Conservation (phyloP, 1,140 invertebrate genomes). For the Papilio aristodemus region DNA sequence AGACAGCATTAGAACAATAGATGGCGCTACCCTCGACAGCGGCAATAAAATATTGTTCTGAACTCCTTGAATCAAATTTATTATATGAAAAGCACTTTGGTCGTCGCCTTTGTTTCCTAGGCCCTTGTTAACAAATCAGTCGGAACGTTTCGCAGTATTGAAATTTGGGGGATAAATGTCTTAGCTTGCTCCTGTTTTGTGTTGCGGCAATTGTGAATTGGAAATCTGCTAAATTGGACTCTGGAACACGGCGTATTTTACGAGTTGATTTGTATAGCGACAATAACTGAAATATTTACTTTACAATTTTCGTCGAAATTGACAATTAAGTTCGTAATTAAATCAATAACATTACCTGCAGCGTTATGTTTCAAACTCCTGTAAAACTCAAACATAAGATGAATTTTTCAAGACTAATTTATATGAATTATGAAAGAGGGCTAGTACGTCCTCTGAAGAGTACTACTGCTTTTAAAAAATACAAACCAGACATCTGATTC, state of each 20-base stretch:
- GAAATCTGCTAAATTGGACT: slow-evolving; percentile 21
- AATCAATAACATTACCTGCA: neutral
- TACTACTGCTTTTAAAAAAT: no score
- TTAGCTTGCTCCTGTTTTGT: slow-evolving; percentile 16
- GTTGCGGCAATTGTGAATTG: slow-evolving; percentile 25
- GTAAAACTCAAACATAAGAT: no score
- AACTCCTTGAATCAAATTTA: slow-evolving; percentile 43
- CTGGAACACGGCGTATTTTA: neutral
- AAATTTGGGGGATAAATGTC: slow-evolving; percentile 35
- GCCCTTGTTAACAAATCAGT: slow-evolving; percentile 40
- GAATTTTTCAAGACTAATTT: no score
- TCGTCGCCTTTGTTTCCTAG: slow-evolving; percentile 45
- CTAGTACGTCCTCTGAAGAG: no score
- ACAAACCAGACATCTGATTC: no score
- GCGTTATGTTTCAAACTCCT: no score
- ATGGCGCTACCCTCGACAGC: slow-evolving; percentile 36
- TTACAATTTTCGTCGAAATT: neutral
- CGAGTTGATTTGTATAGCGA: neutral
- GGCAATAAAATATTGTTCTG: slow-evolving; percentile 44
- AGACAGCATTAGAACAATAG: slow-evolving; percentile 39
- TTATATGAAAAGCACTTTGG: slow-evolving; percentile 44
- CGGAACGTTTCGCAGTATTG: slow-evolving; percentile 38
- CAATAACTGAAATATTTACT: neutral
- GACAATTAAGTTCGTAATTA: neutral
- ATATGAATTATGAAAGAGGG: no score